phyloP scores from a whole-genome alignment of 2,888 invertebrate genomes.

The Morpho deidamia region DNA sequence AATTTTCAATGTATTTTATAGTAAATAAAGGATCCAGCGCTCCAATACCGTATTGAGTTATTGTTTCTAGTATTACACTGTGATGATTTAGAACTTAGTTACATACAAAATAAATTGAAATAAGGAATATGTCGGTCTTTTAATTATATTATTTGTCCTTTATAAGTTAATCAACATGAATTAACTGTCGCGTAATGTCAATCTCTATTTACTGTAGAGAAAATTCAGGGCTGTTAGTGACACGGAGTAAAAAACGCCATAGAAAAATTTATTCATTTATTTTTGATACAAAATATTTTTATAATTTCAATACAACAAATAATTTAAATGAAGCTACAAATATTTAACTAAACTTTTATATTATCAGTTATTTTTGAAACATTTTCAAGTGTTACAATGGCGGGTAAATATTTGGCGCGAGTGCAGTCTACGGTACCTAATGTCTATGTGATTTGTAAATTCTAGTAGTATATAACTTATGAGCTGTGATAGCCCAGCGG shows the following conservation, averaged over 20 bases:
- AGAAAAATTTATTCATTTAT: slow-evolving; percentile 36
- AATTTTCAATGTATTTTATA: no score
- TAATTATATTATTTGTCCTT: background rate
- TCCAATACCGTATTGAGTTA: no score
- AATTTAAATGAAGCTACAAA: background rate
- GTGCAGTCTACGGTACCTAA: slow-evolving; percentile 50
- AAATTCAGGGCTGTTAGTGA: no score
- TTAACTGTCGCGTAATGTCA: no score
- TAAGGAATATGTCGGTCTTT: background rate
- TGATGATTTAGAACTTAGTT: slow-evolving; percentile 11
- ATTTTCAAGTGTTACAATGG: slow-evolving; percentile 4
- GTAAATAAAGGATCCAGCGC: no score
- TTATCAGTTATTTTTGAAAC: background rate
- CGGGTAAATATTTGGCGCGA: slow-evolving; percentile 42
- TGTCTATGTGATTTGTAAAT: slow-evolving; percentile 19
- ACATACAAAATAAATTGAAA: background rate
- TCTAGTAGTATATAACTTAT: no score
- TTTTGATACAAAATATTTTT: slow-evolving; percentile 47
- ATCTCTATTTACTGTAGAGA: no score
- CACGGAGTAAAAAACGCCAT: background rate
- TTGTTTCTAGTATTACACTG: slow-evolving; percentile 20
- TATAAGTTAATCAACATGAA: no score
- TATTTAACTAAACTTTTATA: background rate
- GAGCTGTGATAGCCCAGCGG: no score
- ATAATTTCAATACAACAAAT: slow-evolving; percentile 11